Evolutionary conservation across 2,113 vertebrate genomes (phyloP).

Genomic region (Hepsetus odoe): DNA sequence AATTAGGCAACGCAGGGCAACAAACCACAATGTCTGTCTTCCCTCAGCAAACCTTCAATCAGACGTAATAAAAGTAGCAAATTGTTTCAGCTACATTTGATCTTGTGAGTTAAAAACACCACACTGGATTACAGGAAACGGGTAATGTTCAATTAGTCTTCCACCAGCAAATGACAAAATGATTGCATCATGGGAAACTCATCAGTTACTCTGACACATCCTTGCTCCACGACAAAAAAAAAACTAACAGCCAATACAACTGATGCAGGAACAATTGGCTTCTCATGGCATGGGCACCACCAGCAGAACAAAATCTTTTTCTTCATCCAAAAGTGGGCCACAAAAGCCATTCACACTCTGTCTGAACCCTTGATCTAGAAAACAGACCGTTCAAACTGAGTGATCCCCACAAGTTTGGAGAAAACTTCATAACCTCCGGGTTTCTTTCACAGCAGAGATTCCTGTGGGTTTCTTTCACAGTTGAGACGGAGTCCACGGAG

Average conservation of each 20-base stretch:
- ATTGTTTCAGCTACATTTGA: constrained; percentile 34
- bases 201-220: neutral
- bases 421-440: constrained; percentile 11
- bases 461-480: constrained; percentile 6
- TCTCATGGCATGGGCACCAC: neutral
- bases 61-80: constrained; percentile 34
- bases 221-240: neutral
- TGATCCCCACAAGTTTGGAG: constrained; percentile 7
- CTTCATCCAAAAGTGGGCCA: neutral
- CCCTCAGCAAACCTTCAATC: constrained; percentile 43
- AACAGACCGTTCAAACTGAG: constrained; percentile 1
- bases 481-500: neutral
- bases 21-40: constrained; percentile 39
- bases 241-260: constrained; percentile 10
- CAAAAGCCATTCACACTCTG: constrained; percentile 29
- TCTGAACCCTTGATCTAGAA: constrained; percentile 30
- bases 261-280: constrained; percentile 7
- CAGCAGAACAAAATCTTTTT: neutral
- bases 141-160: constrained; percentile 29
- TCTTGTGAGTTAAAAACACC: constrained; percentile 32
- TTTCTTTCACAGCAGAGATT: neutral
- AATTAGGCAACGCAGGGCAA: constrained; percentile 34
- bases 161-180: constrained; percentile 27
- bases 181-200: constrained; percentile 22
- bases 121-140: constrained; percentile 37